These are phyloP conservation scores for Hetaerina americana DNA, from an alignment of 1,140 invertebrate genomes.

Conservation along the genomic window DNA sequence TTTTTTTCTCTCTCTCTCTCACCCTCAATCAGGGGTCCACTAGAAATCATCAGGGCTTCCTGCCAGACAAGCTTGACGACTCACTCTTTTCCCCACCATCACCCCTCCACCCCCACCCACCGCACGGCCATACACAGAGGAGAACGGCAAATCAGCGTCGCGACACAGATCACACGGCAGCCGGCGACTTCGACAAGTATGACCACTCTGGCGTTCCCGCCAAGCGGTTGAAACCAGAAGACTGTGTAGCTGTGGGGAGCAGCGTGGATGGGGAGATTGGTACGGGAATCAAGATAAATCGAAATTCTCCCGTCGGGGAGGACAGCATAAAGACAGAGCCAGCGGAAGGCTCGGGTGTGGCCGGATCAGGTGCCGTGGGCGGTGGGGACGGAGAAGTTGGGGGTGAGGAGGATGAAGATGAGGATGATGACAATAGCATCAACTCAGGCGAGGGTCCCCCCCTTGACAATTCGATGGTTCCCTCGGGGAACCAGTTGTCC, in stretches of 20 bases:
- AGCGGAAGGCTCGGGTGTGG: background rate
- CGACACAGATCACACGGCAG: background rate
- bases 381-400: background rate
- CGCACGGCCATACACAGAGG: background rate
- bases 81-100: background rate
- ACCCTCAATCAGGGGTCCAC: background rate
- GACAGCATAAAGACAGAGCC: background rate
- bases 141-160: conserved; percentile 4
- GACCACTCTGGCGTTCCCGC: background rate
- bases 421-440: background rate
- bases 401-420: background rate
- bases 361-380: background rate
- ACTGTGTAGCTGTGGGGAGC: background rate
- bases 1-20: no score
- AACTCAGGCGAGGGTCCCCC: background rate
- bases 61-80: conserved; percentile 3
- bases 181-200: conserved; percentile 3
- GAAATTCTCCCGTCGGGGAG: background rate
- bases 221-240: background rate
- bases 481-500: background rate
- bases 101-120: background rate
- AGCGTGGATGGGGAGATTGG: background rate
- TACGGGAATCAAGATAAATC: background rate
- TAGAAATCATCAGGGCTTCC: conserved; percentile 3
- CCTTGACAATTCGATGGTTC: background rate